Percentiles rank a stretch among this genome's conserved stretches.
Evolutionary conservation across 1,140 invertebrate species (phyloP).

Genomic region (Micrasema longulum): DNA sequence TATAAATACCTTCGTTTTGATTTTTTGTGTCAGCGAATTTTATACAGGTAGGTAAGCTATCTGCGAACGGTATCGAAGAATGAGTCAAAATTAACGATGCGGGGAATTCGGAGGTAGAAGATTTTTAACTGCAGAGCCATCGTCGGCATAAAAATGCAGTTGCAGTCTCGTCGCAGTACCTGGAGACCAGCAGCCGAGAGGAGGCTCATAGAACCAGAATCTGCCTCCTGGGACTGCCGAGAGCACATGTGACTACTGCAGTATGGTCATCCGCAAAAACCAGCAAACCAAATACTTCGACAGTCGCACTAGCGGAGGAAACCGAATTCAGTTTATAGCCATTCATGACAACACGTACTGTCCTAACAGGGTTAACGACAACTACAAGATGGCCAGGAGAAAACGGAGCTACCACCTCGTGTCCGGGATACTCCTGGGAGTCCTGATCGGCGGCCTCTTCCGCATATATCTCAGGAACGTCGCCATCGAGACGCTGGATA

Average conservation of each 20-base stretch:
- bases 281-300: constrained; percentile 28
- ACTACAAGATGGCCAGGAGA: constrained; percentile 55
- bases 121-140: neutral
- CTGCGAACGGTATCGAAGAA: no score
- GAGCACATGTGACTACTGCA: constrained; percentile 26
- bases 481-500: neutral
- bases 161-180: neutral
- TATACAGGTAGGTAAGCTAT: no score
- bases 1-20: no score
- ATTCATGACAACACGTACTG: constrained; percentile 36
- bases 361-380: constrained; percentile 23
- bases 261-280: constrained; percentile 43
- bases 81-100: constrained; percentile 17
- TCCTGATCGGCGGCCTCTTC: constrained; percentile 50
- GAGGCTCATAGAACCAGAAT: neutral
- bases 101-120: constrained; percentile 2
- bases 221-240: neutral
- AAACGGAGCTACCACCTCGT: constrained; percentile 58
- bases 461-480: constrained; percentile 41
- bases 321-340: constrained; percentile 36
- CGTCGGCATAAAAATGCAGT: constrained; percentile 23
- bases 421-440: constrained; percentile 57
- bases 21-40: no score
- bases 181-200: neutral
- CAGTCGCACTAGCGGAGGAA: constrained; percentile 22